Evolutionary conservation across 2,888 invertebrate species (phyloP).

Genomic region (Trilocha varians): DNA sequence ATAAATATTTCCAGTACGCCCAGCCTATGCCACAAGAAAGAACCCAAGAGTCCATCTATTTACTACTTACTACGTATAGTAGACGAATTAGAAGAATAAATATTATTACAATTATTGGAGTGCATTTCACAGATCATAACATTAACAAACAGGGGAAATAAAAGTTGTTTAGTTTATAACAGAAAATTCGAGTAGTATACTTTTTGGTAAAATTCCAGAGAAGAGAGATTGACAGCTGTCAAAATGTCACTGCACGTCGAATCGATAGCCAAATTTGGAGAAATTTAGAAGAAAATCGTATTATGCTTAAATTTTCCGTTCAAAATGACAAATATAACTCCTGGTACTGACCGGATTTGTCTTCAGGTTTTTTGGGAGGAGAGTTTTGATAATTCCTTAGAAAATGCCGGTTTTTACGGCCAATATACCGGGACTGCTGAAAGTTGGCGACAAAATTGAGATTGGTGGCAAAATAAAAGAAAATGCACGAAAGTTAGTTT

Average conservation of each 20-base stretch:
- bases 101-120: too few relatives aligned
- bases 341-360: conserved; percentile 34
- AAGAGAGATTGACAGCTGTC: conserved; percentile 2
- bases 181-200: too few relatives aligned
- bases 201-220: too few relatives aligned
- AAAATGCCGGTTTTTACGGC: conserved; percentile 66
- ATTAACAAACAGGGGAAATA: too few relatives aligned
- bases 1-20: too few relatives aligned
- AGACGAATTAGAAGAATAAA: too few relatives aligned
- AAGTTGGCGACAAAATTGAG: conserved; percentile 61
- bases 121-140: too few relatives aligned
- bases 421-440: conserved; percentile 50
- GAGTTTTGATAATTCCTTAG: conserved; percentile 12
- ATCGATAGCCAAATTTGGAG: conserved; percentile 9
- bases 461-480: conserved; percentile 66
- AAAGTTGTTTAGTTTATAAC: too few relatives aligned
- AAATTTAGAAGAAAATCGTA: conserved; percentile 25
- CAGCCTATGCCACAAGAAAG: too few relatives aligned
- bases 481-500: conserved; percentile 57
- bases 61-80: too few relatives aligned
- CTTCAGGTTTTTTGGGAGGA: conserved; percentile 23
- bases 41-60: too few relatives aligned
- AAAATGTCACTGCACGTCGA: conserved; percentile 4
- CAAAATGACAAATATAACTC: conserved; percentile 51
- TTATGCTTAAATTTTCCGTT: conserved; percentile 58